Evolutionary conservation across 2,797 vertebrate genomes (phyloP).

Genomic region (Sebastes flavidus): DNA sequence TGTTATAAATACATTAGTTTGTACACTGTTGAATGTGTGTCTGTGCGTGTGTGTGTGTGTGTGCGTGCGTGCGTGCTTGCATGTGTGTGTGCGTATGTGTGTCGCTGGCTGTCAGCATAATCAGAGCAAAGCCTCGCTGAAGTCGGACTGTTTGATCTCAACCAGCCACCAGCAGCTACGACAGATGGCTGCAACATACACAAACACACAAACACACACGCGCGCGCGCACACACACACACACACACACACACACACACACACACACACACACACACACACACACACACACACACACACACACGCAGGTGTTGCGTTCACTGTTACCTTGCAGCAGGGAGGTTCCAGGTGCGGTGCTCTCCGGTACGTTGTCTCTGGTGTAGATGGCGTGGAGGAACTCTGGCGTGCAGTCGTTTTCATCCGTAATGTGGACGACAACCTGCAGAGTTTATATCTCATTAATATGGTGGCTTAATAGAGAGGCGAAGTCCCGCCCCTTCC

Average conservation of each 20-base stretch:
- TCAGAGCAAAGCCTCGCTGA: slow-evolving; percentile 61
- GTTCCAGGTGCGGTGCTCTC: slow-evolving; percentile 87
- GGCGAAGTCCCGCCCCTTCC: no score
- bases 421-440: slow-evolving; percentile 87
- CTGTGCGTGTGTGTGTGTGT: slow-evolving; percentile 7
- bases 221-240: not conserved
- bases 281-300: slow-evolving; percentile 1
- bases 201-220: slow-evolving; percentile 26
- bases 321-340: slow-evolving; percentile 88
- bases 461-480: no score
- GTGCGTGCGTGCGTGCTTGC: not conserved
- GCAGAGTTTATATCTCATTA: not conserved
- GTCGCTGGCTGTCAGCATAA: slow-evolving; percentile 45
- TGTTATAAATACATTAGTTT: not conserved
- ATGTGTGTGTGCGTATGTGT: not conserved
- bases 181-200: slow-evolving; percentile 52
- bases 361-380: slow-evolving; percentile 87
- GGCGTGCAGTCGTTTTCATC: slow-evolving; percentile 93
- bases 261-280: not conserved
- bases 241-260: not conserved
- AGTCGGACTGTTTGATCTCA: slow-evolving; percentile 55
- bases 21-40: slow-evolving; percentile 10
- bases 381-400: slow-evolving; percentile 90
- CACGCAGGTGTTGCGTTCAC: slow-evolving; percentile 27
- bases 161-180: slow-evolving; percentile 57